Percentiles rank a stretch among this genome's conserved stretches.
Conservation (phyloP, 2,888 invertebrate genomes). For the Acanthococcus lagerstroemiae region DNA sequence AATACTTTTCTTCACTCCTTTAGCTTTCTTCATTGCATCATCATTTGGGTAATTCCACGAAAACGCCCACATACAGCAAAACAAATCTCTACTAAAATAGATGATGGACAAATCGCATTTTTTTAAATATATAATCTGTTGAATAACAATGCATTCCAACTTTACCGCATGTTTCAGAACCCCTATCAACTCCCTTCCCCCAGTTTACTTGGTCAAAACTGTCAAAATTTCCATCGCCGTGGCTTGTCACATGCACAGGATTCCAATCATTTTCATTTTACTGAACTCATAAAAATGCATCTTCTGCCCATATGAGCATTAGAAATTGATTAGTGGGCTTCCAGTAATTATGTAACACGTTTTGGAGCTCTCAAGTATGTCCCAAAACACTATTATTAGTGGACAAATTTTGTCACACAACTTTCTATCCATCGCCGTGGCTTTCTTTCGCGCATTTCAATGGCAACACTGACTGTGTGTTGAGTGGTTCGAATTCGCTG, state of each 20-base stretch:
- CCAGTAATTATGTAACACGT: not conserved
- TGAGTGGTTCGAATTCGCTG: not conserved
- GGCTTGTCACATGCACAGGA: not conserved
- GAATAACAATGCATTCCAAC: not conserved
- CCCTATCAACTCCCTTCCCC: not conserved
- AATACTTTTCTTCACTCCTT: too few relatives aligned
- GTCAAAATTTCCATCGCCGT: not conserved
- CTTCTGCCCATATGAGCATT: not conserved
- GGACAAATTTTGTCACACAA: not conserved
- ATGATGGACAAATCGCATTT: not conserved
- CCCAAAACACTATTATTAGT: not conserved
- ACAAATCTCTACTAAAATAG: not conserved
- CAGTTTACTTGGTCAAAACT: not conserved
- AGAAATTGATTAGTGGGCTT: not conserved
- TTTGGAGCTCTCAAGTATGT: not conserved
- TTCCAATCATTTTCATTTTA: not conserved
- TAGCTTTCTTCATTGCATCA: too few relatives aligned
- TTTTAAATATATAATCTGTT: not conserved
- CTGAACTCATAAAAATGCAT: not conserved
- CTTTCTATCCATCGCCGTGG: not conserved
- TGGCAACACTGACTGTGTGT: not conserved
- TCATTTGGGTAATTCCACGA: not conserved
- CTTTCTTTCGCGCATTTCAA: not conserved
- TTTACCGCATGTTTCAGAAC: not conserved
- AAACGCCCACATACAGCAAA: not conserved